Evolutionary conservation across 2,888 invertebrate species (phyloP).

Genomic region (Chalcis sispes): DNA sequence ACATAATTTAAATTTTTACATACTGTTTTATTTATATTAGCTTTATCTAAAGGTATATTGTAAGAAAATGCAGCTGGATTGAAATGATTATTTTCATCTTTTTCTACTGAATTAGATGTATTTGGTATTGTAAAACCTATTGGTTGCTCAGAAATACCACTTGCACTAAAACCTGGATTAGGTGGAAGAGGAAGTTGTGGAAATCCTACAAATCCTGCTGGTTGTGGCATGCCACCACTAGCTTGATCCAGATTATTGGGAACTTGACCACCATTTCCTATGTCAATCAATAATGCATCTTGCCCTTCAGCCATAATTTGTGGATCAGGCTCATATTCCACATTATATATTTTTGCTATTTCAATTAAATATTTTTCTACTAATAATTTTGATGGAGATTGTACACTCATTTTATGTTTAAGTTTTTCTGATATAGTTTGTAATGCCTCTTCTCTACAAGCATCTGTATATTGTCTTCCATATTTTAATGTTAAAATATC

Average conservation of each 20-base stretch:
- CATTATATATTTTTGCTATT: slow-evolving; percentile 96
- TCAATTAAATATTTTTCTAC: slow-evolving; percentile 97
- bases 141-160: slow-evolving; percentile 48
- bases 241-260: slow-evolving; percentile 80
- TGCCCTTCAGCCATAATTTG: slow-evolving; percentile 89
- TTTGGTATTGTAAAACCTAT: slow-evolving; percentile 69
- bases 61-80: slow-evolving; percentile 79
- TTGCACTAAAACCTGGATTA: slow-evolving; percentile 74
- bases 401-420: slow-evolving; percentile 94
- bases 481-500: slow-evolving; percentile 94
- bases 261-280: slow-evolving; percentile 67
- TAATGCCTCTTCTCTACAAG: slow-evolving; percentile 88
- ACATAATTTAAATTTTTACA: slow-evolving; percentile 45
- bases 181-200: slow-evolving; percentile 85
- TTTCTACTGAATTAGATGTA: slow-evolving; percentile 60
- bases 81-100: slow-evolving; percentile 70
- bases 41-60: slow-evolving; percentile 81
- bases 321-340: slow-evolving; percentile 96
- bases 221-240: slow-evolving; percentile 79
- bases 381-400: slow-evolving; percentile 95
- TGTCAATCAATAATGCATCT: slow-evolving; percentile 71
- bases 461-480: slow-evolving; percentile 94
- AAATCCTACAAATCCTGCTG: slow-evolving; percentile 89
- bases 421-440: slow-evolving; percentile 92
- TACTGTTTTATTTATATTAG: slow-evolving; percentile 66